A percentile compares a stretch with the other conserved stretches of the same genome.
Conservation (phyloP, 1,140 invertebrate genomes). For the Calliphora vicina region DNA sequence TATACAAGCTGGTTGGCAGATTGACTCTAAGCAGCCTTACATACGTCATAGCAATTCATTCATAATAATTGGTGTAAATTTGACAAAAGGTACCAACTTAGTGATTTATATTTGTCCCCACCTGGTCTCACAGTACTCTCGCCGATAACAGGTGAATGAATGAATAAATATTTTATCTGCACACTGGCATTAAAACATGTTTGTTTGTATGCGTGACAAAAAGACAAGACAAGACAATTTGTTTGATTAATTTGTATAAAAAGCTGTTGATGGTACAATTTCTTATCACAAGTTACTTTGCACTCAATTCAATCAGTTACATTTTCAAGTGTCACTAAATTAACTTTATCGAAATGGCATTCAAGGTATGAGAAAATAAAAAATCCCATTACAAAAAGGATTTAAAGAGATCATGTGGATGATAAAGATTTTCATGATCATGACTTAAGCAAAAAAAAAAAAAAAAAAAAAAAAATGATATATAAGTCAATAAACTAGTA, state of each 20-base stretch:
- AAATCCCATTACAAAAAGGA: conserved; percentile 43
- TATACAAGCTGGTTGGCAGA: neutral
- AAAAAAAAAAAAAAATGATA: no score
- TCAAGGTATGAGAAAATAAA: conserved; percentile 8
- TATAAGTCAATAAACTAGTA: no score
- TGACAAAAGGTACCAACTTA: neutral
- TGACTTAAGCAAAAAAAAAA: no score
- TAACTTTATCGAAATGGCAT: conserved; percentile 37
- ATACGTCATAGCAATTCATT: conserved; percentile 13
- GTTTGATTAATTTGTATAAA: conserved; percentile 23
- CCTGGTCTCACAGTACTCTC: neutral
- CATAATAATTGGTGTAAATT: conserved; percentile 23
- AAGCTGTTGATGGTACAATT: conserved; percentile 42
- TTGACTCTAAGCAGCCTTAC: neutral
- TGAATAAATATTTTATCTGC: neutral
- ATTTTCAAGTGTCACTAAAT: conserved; percentile 20
- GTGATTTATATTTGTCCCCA: neutral
- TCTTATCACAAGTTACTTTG: conserved; percentile 48
- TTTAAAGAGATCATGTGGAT: neutral
- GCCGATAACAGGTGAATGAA: neutral
- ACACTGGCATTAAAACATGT: neutral
- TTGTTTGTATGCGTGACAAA: neutral
- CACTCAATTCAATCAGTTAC: conserved; percentile 40
- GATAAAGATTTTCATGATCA: no score
- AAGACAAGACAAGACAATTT: neutral